Conservation (phyloP, 92 coral and sea anemone genomes). For the Phymanthus crucifer region DNA sequence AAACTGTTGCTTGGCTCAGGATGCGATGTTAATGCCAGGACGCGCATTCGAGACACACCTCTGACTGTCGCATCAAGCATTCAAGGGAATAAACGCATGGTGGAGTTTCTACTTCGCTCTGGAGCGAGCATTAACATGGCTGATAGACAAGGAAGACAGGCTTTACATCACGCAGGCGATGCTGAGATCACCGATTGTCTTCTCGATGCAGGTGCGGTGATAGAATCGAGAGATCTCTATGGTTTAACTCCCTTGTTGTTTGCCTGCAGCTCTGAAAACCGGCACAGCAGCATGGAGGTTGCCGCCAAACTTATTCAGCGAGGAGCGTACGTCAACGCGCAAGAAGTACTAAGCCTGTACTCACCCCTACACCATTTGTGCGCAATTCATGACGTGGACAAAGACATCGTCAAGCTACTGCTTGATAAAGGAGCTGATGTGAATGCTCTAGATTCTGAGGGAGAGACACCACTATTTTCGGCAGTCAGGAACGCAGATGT, state of each 20-base stretch:
- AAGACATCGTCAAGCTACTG: constrained; percentile 15
- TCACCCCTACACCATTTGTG: constrained; percentile 37
- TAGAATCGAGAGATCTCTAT: constrained; percentile 37
- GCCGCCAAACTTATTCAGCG: constrained; percentile 28
- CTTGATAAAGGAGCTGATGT: constrained; percentile 39
- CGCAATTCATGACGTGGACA: constrained; percentile 25
- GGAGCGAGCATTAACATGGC: constrained; percentile 40
- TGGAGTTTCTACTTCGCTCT: constrained; percentile 39
- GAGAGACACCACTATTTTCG: constrained; percentile 37
- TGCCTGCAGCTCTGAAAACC: constrained; percentile 31
- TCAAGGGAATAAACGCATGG: constrained; percentile 34
- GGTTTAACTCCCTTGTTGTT: constrained; percentile 37
- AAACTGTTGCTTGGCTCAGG: constrained; percentile 28
- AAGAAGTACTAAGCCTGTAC: constrained; percentile 38
- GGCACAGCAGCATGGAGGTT: constrained; percentile 34
- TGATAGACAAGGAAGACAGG: constrained; percentile 43
- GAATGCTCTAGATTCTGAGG: constrained; percentile 39
- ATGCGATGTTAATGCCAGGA: constrained; percentile 32
- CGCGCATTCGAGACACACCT: constrained; percentile 35
- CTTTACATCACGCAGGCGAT: constrained; percentile 42
- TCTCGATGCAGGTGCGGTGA: constrained; percentile 27
- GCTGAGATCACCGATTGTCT: constrained; percentile 26
- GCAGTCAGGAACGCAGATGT: constrained; percentile 38
- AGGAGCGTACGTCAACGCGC: constrained; percentile 35
- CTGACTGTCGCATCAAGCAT: constrained; percentile 31